Base-by-base conservation (phyloP, 2,113 vertebrate species). In the Pachycephala philippinensis region DNA sequence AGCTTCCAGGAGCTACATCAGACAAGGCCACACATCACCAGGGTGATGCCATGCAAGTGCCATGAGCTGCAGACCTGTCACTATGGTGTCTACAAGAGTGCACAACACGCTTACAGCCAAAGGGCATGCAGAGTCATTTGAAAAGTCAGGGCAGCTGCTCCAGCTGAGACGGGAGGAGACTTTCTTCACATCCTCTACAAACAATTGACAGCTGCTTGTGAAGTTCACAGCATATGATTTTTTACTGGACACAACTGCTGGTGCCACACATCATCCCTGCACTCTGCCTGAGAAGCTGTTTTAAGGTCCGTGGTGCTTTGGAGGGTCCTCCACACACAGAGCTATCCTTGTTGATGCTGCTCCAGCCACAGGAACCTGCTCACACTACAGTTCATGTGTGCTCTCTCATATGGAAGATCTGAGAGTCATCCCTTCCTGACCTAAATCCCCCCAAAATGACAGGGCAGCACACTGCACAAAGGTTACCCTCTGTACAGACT, bases 111-210 rank as follows among this genome's bases (percentile, higher is more conserved):
- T 63, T 49, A 19, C 35, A 74, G 28, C 14, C 81, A 59, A n/a
- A 75, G 33, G 30, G 26, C 44, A 89, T 6, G 1, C 23, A 87
- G 40, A 68, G 39, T 24, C 6, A 23, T 20, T n/a, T 37, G 28
- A n/a, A 84, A 81, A 40, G 37, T 74, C 12, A 37, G 1, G 2
- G 40, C n/a, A 87, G 77, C 74, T 63, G 26, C 9, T 40, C 42
- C 56, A 63, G 1, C 17, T 76, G 14, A 71, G 61, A 37, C 0
- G 0, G 22, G 22, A 65, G 14, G 5, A 42, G 23, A 27, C 37
- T 70, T 53, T 42, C 30, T 39, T 42, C 52, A 21, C 16, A 19
- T 75, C 31, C 33, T 50, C 69, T 54, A 31, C 18, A 66, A 35
- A 53, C 5, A 35, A 14, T 37, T 50, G 42, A 21, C 21, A 92